Base-by-base conservation (phyloP, 2,888 invertebrate species). In the Orthosia incerta region DNA sequence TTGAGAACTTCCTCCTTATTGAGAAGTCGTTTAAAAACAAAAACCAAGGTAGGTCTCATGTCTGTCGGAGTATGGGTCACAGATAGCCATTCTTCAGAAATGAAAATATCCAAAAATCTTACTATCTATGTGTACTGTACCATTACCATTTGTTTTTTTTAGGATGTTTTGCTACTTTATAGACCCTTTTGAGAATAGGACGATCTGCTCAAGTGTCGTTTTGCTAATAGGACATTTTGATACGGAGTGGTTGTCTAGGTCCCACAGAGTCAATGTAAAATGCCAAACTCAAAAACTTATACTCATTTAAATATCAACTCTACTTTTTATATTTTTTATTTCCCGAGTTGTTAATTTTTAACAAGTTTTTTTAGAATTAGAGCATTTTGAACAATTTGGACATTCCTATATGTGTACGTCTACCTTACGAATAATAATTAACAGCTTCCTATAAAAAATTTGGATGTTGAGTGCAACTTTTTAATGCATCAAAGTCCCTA, bases 401-500 rank as follows among this genome's bases (percentile, higher is more conserved):
- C 46, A 56, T 61, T 48, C 4, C 46, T 64, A n/a, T 53, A 13
- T n/a, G n/a, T 23, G 16, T 60, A n/a, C 26, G 3, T 53, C 31
- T 76, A 80, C 39, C 53, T 63, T 59, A 60, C 16, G n/a, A 70
- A 60, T 45, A 26, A 55, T 46, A 51, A 50, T 63, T 18, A 53
- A 74, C 51, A 45, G 59, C 23, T 80, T 62, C 39, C 7, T 48
- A 26, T 13, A 45, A n/a, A 45, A 79, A 48, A 65, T 20, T 31
- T 65, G 15, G 9, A 53, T 78, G 18, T 16, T 39, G 31, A 23
- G n/a, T 53, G 53, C 2, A 48, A 50, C 9, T 55, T 59, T 62
- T 59, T 50, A 63, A 50, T 66, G 31, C 62, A 62, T 48, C 55
- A 20, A 51, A 56, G 56, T 74, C 66, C 39, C 65, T 82, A 68